A percentile compares a stretch with the other conserved stretches of the same genome.
These are phyloP conservation scores for Okapia johnstoni DNA, from an alignment of 2,113 vertebrate genomes.

Conservation along the genomic window DNA sequence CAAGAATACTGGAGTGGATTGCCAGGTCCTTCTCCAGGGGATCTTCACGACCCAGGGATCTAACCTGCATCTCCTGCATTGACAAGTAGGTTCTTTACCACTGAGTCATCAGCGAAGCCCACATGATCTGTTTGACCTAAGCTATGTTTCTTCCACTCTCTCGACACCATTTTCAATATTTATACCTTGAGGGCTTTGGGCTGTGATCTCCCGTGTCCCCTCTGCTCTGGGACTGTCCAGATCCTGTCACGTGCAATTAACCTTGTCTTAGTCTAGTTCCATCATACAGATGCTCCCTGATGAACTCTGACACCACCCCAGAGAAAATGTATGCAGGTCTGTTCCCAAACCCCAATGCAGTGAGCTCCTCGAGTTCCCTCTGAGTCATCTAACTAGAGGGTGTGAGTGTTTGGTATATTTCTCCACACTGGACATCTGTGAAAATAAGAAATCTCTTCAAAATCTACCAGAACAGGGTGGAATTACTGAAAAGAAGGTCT, in stretches of 20 bases:
- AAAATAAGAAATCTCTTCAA: neutral
- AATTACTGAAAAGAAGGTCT: neutral
- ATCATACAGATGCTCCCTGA: neutral
- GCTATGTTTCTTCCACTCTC: neutral
- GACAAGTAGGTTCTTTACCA: neutral
- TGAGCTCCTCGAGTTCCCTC: neutral
- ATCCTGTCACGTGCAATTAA: neutral
- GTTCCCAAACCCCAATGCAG: neutral
- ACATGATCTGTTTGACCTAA: neutral
- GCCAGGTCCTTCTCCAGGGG: neutral
- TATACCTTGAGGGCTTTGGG: neutral
- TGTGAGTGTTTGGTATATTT: neutral
- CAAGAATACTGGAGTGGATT: neutral
- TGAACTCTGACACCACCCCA: neutral
- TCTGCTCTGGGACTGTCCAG: neutral
- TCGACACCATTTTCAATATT: neutral
- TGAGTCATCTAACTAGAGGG: neutral
- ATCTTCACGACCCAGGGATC: neutral
- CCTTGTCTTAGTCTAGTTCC: neutral
- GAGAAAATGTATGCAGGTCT: neutral
- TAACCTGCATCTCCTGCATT: neutral
- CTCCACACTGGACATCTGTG: neutral
- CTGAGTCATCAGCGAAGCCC: neutral
- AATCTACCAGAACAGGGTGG: neutral
- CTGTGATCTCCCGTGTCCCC: neutral